Base-by-base conservation (phyloP, 2,113 vertebrate species). In the Boleophthalmus pectinirostris region DNA sequence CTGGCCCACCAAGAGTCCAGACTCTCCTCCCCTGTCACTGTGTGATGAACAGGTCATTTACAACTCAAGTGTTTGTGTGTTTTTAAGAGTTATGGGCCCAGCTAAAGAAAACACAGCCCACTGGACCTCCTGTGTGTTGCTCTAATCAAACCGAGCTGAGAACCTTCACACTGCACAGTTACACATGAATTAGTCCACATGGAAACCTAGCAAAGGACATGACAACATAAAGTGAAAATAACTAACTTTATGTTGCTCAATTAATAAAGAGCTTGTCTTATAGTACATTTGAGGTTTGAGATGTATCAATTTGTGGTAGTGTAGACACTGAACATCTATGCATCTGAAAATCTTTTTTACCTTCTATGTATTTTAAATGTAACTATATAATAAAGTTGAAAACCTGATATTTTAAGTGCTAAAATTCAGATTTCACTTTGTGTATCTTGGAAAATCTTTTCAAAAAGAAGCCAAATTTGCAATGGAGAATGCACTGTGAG, bases 1-100 rank as follows among this genome's bases (percentile, higher is more conserved):
- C 92, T 92, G 91, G 91, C 91, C 90, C 92, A 91, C 91, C 91
- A 82, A 90, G 90, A 85, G 85, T 85, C 89, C 90, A 88, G 88
- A 90, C 90, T 90, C 83, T 85, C 91, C 84, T 86, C 87, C 83
- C 89, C 85, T 92, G 89, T 91, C 90, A 85, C 89, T 85, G 89
- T 83, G 87, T 92, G 90, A 92, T 92, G 87, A 92, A 91, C 91
- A 93, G 92, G 88, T 92, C 88, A 89, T 91, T 93, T 91, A 91
- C 85, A 91, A 90, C 89, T 87, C 83, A 91, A 93, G 91, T 90
- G 90, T 91, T 91, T 92, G 91, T 92, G 90, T 92, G 91, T 93
- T 90, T 90, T 91, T 90, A 87, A 88, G 92, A 90, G 90, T 86
- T 88, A 90, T 88, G 89, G 89, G 89, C 88, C 87, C 89, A 88